A percentile compares a stretch with the other conserved stretches of the same genome.
Conservation (phyloP, 2,797 vertebrate species). For the Microctenopoma lineatum region DNA sequence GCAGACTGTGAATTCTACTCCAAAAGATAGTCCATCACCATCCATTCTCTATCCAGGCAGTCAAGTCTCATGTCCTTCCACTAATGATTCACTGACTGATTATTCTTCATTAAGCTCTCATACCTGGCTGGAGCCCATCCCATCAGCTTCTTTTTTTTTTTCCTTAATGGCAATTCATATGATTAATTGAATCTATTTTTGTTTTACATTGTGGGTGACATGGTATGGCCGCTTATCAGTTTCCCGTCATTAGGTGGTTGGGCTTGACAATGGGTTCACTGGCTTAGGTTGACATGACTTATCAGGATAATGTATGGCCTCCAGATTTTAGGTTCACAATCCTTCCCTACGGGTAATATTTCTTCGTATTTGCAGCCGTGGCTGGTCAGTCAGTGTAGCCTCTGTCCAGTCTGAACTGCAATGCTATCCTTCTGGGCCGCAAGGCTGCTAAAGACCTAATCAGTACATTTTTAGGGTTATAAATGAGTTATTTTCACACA, state of each 20-base stretch:
- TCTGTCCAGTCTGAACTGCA: constrained; percentile 44
- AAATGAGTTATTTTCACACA: no score
- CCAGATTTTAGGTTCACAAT: constrained; percentile 55
- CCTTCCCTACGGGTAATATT: constrained; percentile 63
- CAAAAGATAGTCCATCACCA: constrained; percentile 15
- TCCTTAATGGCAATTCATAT: constrained; percentile 74
- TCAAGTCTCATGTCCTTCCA: constrained; percentile 55
- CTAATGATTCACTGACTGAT: constrained; percentile 68
- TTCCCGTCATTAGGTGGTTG: constrained; percentile 77
- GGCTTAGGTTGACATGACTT: constrained; percentile 72
- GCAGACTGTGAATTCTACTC: constrained; percentile 21
- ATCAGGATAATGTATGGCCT: constrained; percentile 77
- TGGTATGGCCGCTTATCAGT: constrained; percentile 77
- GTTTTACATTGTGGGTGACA: constrained; percentile 79
- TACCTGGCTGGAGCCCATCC: constrained; percentile 59
- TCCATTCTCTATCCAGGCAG: constrained; percentile 45
- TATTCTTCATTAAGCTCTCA: constrained; percentile 74
- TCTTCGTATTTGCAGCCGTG: constrained; percentile 69
- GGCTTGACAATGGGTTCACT: constrained; percentile 68
- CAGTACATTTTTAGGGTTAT: constrained; percentile 21
- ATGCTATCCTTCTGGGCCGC: constrained; percentile 14
- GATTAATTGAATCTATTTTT: constrained; percentile 84
- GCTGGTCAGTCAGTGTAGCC: constrained; percentile 38
- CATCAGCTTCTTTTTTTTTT: constrained; percentile 58
- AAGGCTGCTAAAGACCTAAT: constrained; percentile 42